Evolutionary conservation across 2,113 vertebrate genomes (phyloP), one percentile per base, ranked within the genome.

Genomic region (Scolopax mira): DNA sequence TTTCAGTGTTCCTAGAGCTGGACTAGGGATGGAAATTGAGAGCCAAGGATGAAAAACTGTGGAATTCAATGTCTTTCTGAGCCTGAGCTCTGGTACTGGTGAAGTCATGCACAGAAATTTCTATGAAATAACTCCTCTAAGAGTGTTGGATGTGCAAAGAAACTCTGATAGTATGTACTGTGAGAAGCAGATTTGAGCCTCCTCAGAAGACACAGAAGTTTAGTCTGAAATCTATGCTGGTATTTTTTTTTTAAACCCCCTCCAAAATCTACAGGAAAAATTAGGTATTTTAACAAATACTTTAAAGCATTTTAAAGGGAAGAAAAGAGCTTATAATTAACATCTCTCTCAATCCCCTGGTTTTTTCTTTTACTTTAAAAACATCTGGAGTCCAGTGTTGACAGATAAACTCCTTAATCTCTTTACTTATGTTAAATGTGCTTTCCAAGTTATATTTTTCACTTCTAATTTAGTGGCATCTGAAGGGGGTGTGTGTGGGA

Each of bases 371-470:
- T 44, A 69, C 83, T 96, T 95, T 81, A 79, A 94, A 93, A 94
- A 77, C 95, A 97, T 94, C 97, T 97, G 97, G 90, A 81, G 81
- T 85, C 57, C 79, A 52, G 95, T 89, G 97, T 96, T 97, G 96
- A 97, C 95, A 96, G 96, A 96, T 79, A 95, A 89, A 95, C 84
- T 96, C 87, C 94, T 93, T 95, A 97, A 96, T 97, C 93, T 97
- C 91, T 94, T 95, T 92, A 89, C 80, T 95, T 93, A 78, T 3
- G 21, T 52, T 93, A 54, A 92, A 82, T 79, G 77, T 44, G 52
- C 86, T 94, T 77, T 96, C 87, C 83, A 94, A 96, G 62, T 75
- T 52, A 13, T 71, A 74, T 96, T 96, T 96, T 94, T 96, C 89
- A 87, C 58, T 75, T 93, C 35, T 85, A 46, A 48, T 87, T 93